Conservation (phyloP, 2,113 vertebrate genomes). For the Turdus rufiventris region DNA sequence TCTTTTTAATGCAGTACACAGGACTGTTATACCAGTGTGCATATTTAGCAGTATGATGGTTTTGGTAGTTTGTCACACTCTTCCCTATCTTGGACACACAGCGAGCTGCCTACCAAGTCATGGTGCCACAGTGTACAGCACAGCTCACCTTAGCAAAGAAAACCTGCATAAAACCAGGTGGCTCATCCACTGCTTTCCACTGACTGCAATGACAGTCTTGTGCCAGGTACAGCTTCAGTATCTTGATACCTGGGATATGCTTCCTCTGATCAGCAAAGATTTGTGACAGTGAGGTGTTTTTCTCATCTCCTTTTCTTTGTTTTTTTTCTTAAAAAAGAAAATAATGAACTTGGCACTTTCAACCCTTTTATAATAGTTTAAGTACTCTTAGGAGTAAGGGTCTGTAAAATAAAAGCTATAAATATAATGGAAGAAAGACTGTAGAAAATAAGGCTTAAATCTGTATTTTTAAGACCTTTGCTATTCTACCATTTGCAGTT, state of each 20-base stretch:
- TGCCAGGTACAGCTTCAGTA: not conserved
- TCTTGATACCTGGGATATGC: not conserved
- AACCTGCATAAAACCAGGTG: not conserved
- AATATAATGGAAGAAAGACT: not conserved
- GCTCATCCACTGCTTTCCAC: not conserved
- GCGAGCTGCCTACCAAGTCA: not conserved
- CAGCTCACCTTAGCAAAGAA: not conserved
- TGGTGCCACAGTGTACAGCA: rapidly evolving
- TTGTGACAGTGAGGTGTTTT: not conserved
- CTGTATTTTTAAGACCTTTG: not conserved
- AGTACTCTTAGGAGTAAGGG: not conserved
- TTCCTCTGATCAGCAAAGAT: not conserved
- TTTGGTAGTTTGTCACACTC: not conserved
- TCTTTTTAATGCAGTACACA: not conserved
- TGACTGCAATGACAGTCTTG: not conserved
- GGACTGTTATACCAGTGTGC: not conserved
- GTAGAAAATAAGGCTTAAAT: not conserved
- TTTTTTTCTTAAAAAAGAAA: not conserved
- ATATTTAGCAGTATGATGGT: not conserved
- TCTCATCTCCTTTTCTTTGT: rapidly evolving
- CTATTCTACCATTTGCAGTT: not conserved
- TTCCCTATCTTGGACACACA: not conserved
- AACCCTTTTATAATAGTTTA: not conserved
- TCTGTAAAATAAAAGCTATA: not conserved
- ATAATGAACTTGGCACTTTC: not conserved